Evolutionary conservation across 2,113 vertebrate species (phyloP).

Genomic region (Gila orcuttii): DNA sequence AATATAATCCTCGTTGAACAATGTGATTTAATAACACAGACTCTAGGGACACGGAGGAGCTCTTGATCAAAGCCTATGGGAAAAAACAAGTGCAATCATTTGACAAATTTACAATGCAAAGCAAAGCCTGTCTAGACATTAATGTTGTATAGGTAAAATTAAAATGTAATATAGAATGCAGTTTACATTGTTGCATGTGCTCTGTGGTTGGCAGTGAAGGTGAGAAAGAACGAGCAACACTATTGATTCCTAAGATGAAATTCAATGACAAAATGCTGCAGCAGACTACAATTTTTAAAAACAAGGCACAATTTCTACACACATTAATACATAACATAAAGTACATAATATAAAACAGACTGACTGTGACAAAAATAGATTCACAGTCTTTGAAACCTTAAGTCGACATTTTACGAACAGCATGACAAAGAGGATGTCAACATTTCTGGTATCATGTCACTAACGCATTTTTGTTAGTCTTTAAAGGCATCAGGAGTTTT

Average conservation of each 20-base stretch:
- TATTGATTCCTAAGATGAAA: not conserved
- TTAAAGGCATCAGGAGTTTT: not conserved
- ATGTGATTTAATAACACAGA: not conserved
- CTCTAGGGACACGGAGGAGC: not conserved
- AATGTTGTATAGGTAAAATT: constrained; percentile 3
- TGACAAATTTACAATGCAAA: not conserved
- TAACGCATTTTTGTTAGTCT: not conserved
- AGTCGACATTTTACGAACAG: not conserved
- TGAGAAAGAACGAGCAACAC: not conserved
- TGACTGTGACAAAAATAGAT: not conserved
- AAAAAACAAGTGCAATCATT: constrained; percentile 16
- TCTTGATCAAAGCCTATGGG: not conserved
- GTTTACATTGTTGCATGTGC: not conserved
- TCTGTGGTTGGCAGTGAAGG: not conserved
- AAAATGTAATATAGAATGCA: not conserved
- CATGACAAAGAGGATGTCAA: not conserved
- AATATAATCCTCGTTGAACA: not conserved
- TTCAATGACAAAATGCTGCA: not conserved
- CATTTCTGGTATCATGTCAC: not conserved
- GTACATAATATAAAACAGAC: not conserved
- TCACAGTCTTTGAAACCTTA: not conserved
- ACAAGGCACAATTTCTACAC: not conserved
- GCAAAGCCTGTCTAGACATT: constrained; percentile 21
- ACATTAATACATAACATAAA: not conserved
- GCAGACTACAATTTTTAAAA: not conserved